Evolutionary conservation across 2,113 vertebrate species (phyloP).

Genomic region (Castor canadensis): DNA sequence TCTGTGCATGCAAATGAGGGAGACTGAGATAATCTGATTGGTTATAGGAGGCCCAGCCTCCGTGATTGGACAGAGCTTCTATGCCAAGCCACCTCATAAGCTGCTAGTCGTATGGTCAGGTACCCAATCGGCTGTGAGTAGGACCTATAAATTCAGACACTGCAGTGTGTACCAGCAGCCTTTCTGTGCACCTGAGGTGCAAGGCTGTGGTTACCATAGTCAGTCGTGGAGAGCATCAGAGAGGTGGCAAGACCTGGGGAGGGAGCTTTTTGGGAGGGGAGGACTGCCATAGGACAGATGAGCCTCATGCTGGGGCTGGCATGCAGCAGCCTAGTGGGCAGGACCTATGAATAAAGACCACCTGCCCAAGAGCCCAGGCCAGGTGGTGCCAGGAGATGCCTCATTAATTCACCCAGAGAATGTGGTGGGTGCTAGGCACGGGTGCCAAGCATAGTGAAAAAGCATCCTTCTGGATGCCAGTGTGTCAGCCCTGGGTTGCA

Average conservation of each 20-base stretch:
- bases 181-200: rapidly evolving
- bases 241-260: not conserved
- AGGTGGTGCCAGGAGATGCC: not conserved
- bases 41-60: not conserved
- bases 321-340: too few species aligned
- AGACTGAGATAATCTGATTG: not conserved
- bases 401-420: not conserved
- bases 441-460: not conserved
- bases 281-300: not conserved
- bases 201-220: too few species aligned
- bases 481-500: not conserved
- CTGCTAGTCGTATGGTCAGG: not conserved
- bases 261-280: rapidly evolving
- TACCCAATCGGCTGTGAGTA: not conserved
- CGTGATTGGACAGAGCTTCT: constrained; percentile 1
- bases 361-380: not conserved
- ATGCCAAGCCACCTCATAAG: not conserved
- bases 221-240: too few species aligned
- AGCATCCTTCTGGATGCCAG: not conserved
- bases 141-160: not conserved
- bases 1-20: too few species aligned
- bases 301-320: not conserved
- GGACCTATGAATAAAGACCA: not conserved
- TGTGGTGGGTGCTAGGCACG: rapidly evolving
- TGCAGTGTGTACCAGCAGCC: rapidly evolving